A percentile compares a stretch with the other conserved stretches of the same genome.
Evolutionary conservation across 2,888 invertebrate species (phyloP).

Genomic region (Plutella xylostella): DNA sequence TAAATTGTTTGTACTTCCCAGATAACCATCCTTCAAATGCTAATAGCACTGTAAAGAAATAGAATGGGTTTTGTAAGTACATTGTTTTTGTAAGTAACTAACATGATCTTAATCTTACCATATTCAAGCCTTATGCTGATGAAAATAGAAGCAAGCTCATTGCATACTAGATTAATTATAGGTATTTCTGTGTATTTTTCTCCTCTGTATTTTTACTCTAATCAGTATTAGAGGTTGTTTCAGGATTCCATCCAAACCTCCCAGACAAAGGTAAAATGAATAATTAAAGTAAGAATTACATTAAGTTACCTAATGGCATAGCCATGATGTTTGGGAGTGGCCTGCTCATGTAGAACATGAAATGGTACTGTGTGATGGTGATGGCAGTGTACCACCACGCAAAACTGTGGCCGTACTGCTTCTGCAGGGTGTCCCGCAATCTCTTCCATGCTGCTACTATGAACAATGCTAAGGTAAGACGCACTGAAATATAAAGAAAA

Average conservation of each 20-base stretch:
- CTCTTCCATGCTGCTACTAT: conserved; percentile 81
- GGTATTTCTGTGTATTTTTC: no score
- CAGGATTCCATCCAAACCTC: no score
- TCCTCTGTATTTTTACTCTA: no score
- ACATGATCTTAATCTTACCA: no score
- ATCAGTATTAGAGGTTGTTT: no score
- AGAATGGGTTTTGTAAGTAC: not conserved
- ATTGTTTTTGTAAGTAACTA: no score
- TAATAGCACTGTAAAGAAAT: conserved; percentile 78
- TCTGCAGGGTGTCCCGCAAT: conserved; percentile 79
- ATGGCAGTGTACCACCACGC: conserved; percentile 86
- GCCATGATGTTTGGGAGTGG: conserved; percentile 96
- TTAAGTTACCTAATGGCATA: conserved; percentile 83
- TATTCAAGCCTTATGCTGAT: no score
- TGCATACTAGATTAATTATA: no score
- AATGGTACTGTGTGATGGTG: conserved; percentile 95
- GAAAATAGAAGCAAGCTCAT: no score
- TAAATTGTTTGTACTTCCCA: conserved; percentile 79
- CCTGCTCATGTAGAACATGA: conserved; percentile 95
- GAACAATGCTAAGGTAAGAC: conserved; percentile 80
- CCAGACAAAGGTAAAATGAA: no score
- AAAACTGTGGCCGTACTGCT: conserved; percentile 82
- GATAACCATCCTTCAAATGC: conserved; percentile 89
- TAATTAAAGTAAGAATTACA: not conserved
- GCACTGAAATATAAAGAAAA: conserved; percentile 72